These are phyloP conservation scores for Protobothrops mucrosquamatus DNA, from an alignment of 2,113 vertebrate genomes.

Conservation along the genomic window DNA sequence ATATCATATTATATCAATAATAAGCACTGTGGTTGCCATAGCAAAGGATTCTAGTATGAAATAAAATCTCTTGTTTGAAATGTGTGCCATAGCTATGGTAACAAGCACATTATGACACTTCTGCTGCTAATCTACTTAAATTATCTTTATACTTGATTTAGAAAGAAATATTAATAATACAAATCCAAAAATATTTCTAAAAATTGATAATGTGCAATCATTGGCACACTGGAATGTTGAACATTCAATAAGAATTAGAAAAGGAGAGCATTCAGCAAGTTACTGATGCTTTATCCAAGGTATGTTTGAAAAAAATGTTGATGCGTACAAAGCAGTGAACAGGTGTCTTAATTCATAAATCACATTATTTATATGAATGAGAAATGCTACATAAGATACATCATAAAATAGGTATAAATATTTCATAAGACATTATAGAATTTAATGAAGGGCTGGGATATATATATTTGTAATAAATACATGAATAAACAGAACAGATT, in stretches of 20 bases:
- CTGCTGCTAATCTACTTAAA: conserved; percentile 38
- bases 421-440: not conserved
- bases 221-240: conserved; percentile 21
- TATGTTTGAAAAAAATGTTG: not conserved
- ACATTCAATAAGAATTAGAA: conserved; percentile 21
- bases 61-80: conserved; percentile 55
- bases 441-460: not conserved
- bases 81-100: conserved; percentile 64
- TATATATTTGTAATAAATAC: not conserved
- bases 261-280: conserved; percentile 17
- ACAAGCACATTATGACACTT: conserved; percentile 40
- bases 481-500: not conserved
- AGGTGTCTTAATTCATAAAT: not conserved
- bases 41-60: conserved; percentile 57
- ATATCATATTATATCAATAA: conserved; percentile 53
- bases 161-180: conserved; percentile 37
- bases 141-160: conserved; percentile 43
- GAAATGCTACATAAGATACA: not conserved
- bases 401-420: not conserved
- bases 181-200: conserved; percentile 38
- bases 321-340: conserved; percentile 14
- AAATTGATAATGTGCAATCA: conserved; percentile 33
- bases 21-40: conserved; percentile 66
- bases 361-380: not conserved
- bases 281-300: not conserved